Conservation (phyloP, 1,140 invertebrate species). For the Tetramorium alpestre region DNA sequence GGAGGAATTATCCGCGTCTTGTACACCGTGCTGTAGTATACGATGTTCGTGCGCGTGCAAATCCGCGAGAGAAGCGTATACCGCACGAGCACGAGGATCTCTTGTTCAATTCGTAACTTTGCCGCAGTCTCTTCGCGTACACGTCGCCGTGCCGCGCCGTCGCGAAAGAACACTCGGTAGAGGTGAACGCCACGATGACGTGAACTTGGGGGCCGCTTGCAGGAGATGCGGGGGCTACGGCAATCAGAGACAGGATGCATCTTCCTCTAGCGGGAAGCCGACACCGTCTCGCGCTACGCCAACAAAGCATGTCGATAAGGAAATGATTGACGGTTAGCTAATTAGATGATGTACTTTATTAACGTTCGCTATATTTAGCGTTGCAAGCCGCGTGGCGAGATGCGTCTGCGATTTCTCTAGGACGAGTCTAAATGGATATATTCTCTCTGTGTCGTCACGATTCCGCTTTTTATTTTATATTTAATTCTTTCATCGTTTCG, state of each 20-base stretch:
- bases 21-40: not conserved
- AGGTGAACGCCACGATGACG: slow-evolving; percentile 59
- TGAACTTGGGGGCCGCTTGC: slow-evolving; percentile 45
- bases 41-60: slow-evolving; percentile 12
- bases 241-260: slow-evolving; percentile 73
- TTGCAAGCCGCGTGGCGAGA: not conserved
- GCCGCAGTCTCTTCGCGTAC: not conserved
- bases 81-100: not conserved
- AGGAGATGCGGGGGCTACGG: slow-evolving; percentile 49
- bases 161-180: slow-evolving; percentile 2
- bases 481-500: not conserved
- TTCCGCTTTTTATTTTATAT: not conserved
- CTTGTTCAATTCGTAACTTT: slow-evolving; percentile 10
- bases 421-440: not conserved
- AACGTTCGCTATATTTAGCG: slow-evolving; percentile 67
- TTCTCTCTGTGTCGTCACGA: not conserved
- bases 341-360: slow-evolving; percentile 72
- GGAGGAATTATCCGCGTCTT: slow-evolving; percentile 23
- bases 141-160: not conserved
- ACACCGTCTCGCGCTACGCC: slow-evolving; percentile 13
- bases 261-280: slow-evolving; percentile 61
- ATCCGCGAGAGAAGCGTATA: slow-evolving; percentile 5
- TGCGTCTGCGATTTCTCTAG: not conserved
- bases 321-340: slow-evolving; percentile 76
- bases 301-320: slow-evolving; percentile 75